Percentiles rank a stretch among this genome's conserved stretches.
These are phyloP conservation scores for Neoaliturus tenellus DNA, from an alignment of 2,888 invertebrate species.

Conservation along the genomic window DNA sequence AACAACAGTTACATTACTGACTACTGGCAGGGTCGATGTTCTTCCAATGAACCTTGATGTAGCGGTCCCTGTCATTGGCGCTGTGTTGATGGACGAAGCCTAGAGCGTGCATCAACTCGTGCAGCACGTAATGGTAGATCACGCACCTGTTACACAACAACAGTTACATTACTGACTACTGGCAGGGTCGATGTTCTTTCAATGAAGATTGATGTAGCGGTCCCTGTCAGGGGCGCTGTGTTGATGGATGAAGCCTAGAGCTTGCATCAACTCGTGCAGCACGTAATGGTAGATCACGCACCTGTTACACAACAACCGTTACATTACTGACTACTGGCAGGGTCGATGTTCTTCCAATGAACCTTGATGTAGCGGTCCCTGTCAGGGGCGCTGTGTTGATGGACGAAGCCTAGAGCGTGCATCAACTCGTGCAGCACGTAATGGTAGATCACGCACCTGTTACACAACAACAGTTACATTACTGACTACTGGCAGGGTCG, in stretches of 20 bases:
- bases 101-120: neutral
- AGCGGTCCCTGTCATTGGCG: no score
- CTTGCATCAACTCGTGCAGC: neutral
- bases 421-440: neutral
- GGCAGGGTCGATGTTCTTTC: neutral
- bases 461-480: no score
- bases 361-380: neutral
- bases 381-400: neutral
- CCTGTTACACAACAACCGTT: neutral
- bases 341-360: no score
- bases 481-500: no score
- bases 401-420: neutral
- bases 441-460: no score
- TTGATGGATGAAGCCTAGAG: neutral
- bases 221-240: neutral
- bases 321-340: neutral
- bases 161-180: neutral
- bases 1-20: no score
- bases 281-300: neutral
- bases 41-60: no score
- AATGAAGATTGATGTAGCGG: neutral
- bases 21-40: no score
- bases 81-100: no score
- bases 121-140: neutral
- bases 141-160: constrained; percentile 39